phyloP scores from a whole-genome alignment of 2,113 vertebrate genomes.

The Bufo bufo region DNA sequence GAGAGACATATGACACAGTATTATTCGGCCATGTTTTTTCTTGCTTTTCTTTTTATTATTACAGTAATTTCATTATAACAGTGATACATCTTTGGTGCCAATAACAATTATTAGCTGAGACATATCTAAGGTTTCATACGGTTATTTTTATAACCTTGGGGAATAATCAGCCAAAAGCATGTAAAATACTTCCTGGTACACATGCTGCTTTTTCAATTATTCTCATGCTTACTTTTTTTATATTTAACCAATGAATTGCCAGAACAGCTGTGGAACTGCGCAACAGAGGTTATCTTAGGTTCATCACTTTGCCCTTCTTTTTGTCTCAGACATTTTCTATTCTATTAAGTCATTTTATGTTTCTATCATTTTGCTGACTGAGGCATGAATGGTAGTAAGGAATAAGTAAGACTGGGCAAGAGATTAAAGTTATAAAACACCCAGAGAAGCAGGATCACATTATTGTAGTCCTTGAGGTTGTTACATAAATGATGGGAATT shows the following conservation, averaged over 20 bases:
- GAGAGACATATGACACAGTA: background rate
- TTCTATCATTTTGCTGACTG: conserved; percentile 6
- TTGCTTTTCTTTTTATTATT: conserved; percentile 11
- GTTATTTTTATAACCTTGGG: conserved; percentile 41
- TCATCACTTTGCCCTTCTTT: background rate
- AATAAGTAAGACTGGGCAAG: conserved; percentile 15
- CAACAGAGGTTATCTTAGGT: conserved; percentile 17
- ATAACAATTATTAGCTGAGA: conserved; percentile 36
- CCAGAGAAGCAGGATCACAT: background rate
- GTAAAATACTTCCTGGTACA: conserved; percentile 44
- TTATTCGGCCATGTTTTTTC: background rate
- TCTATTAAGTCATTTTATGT: conserved; percentile 11
- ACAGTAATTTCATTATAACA: conserved; percentile 17
- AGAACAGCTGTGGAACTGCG: background rate
- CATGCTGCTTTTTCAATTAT: conserved; percentile 43
- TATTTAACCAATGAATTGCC: background rate
- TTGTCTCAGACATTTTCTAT: background rate
- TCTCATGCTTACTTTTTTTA: background rate
- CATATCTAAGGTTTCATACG: conserved; percentile 29
- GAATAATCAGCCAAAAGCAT: conserved; percentile 44
- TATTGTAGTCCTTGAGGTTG: conserved; percentile 19
- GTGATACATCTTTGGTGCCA: background rate
- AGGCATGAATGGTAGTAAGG: background rate
- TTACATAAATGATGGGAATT: conserved; percentile 27
- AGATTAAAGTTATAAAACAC: conserved; percentile 29